These are phyloP conservation scores for Montipora foliosa DNA, from an alignment of 64 coral and sea anemone species.

Conservation along the genomic window DNA sequence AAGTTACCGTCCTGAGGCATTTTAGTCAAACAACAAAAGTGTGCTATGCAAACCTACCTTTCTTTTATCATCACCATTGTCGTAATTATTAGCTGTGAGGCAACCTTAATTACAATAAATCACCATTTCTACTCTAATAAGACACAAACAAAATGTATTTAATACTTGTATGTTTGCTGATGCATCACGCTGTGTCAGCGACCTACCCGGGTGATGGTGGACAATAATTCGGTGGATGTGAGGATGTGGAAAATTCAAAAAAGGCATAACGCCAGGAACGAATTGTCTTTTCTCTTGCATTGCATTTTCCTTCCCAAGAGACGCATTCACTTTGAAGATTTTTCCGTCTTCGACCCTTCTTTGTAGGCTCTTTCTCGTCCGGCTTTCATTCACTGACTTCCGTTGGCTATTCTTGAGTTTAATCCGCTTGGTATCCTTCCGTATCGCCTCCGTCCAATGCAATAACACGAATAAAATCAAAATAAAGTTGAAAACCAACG, in stretches of 20 bases:
- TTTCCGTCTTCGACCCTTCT: background rate
- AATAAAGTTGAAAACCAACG: background rate
- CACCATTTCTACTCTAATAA: no score
- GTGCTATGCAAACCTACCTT: no score
- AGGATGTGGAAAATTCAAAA: conserved; percentile 40
- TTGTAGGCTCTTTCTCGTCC: background rate
- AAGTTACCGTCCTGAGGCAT: no score
- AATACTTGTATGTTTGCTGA: background rate
- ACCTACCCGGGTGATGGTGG: conserved; percentile 88
- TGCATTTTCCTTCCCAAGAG: background rate
- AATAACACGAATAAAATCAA: background rate
- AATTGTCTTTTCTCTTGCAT: conserved; percentile 77
- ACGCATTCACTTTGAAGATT: background rate
- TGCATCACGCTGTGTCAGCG: background rate
- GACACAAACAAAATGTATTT: background rate
- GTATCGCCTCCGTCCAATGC: background rate
- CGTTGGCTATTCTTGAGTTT: background rate
- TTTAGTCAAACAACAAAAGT: no score
- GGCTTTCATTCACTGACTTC: background rate
- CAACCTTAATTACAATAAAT: no score
- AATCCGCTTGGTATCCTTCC: background rate
- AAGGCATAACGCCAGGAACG: conserved; percentile 58
- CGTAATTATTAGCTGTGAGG: no score
- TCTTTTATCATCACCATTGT: no score
- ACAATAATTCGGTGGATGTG: conserved; percentile 83